Evolutionary conservation across 2,888 invertebrate species (phyloP), one percentile per base, ranked within the genome.

Genomic region (Ichneumon xanthorius): DNA sequence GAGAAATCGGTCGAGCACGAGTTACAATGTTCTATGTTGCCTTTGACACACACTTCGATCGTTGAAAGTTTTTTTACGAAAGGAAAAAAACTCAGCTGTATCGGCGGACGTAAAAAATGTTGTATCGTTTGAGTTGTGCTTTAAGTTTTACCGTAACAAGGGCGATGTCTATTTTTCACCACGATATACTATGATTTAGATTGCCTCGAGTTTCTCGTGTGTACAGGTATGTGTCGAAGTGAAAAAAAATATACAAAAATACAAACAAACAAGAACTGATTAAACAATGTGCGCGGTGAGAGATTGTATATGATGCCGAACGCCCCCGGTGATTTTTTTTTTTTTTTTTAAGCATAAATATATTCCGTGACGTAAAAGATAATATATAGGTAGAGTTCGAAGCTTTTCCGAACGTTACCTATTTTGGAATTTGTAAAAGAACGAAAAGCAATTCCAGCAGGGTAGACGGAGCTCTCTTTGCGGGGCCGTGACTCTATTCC

Each of bases 401-500:
- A 78, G 70, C 40, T 78, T 73, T 73, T 70, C 45, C 75, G 50
- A 76, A 82, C 65, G 9, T 50, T 50, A 68, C 48, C 67, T 22
- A 45, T 79, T 63, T 77, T 58, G 14, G 26, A 79, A 76, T 40
- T 71, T 70, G 6, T 65, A 50, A 65, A 76, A 68, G 40, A 58
- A 45, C 70, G 79, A 79, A 71, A 50, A 55, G 75, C 71, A 82
- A 79, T 79, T 72, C 65, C 65, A 72, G 30, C 50, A 22, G 68
- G 22, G 71, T 63, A 48, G 63, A 19, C 50, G 30, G 71, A 48
- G 45, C 16, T n/a, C 63, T 30, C 50, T 79, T 48, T 58, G 30
- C 50, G 19, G 82, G 79, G 85, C 75, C 37, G 53, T 40, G 76
- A 77, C 71, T 85, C 75, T 61, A 76, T 89, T 87, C 80, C 79